These are phyloP conservation scores for Petroica traversi DNA, from an alignment of 2,113 vertebrate genomes.

Conservation along the genomic window DNA sequence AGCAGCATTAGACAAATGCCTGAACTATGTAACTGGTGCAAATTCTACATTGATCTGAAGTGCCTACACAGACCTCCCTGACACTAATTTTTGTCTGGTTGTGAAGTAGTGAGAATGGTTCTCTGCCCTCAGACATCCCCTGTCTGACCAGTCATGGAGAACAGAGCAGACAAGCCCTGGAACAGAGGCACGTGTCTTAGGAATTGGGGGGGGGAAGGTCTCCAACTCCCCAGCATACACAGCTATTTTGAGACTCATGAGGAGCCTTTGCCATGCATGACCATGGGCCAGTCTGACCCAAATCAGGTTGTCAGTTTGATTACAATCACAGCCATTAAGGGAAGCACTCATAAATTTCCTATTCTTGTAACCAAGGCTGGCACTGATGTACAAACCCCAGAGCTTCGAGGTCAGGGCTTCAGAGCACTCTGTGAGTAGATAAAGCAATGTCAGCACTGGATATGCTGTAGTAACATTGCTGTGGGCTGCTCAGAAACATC, in stretches of 20 bases:
- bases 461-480: not conserved
- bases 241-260: not conserved
- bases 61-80: not conserved
- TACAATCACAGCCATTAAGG: not conserved
- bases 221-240: not conserved
- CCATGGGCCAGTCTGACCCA: not conserved
- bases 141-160: not conserved
- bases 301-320: not conserved
- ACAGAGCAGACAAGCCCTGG: not conserved
- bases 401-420: not conserved
- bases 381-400: not conserved
- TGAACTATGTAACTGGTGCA: not conserved
- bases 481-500: not conserved
- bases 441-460: not conserved
- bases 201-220: not conserved
- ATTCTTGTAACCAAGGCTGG: not conserved
- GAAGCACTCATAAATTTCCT: not conserved
- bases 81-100: not conserved
- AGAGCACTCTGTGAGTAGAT: not conserved
- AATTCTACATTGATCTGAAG: not conserved
- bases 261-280: not conserved
- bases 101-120: not conserved
- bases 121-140: not conserved
- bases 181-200: not conserved
- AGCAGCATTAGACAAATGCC: not conserved